Evolutionary conservation across 2,888 invertebrate species (phyloP), one percentile per base, ranked within the genome.

Genomic region (Mesorhabditis belari): DNA sequence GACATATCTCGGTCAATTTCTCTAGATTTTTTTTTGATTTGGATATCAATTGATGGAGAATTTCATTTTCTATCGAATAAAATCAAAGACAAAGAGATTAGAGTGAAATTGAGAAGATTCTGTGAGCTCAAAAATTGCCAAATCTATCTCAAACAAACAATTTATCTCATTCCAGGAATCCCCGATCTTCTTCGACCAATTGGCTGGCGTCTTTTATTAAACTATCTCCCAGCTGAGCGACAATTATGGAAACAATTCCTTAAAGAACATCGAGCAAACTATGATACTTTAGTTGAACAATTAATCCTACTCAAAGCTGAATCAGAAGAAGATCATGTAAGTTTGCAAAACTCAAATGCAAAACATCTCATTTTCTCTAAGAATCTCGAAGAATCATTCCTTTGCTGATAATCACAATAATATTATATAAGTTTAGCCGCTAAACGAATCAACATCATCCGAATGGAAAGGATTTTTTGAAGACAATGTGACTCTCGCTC

Each of bases 401-500:
- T 51, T 63, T 53, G n/a, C n/a, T n/a, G n/a, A n/a, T n/a, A n/a
- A n/a, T n/a, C n/a, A n/a, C n/a, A n/a, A n/a, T n/a, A n/a, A n/a
- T n/a, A n/a, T n/a, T n/a, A n/a, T n/a, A 58, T 19, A 17, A 57
- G 67, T 78, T 82, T 90, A 98, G 86, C 98, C 96, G 0, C 84
- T 98, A 57, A 94, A 90, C 82, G 88, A 90, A n/a, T 91, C 90
- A 76, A 93, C 95, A 0, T 90, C 91, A 73, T 94, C 94, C 81
- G 89, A 91, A 55, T 98, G 98, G 98, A 89, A 89, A 76, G 89
- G 88, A 3, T 96, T 89, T 83, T 98, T 98, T 83, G 91, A 90
- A 82, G 96, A 98, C 82, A 98, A 98, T 82, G 94, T 96, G 84
- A 92, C 95, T 63, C 84, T 98, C 49, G 83, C 94, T 51, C 98